Evolutionary conservation across 2,888 invertebrate genomes (phyloP).

Genomic region (Antheraea assamensis): DNA sequence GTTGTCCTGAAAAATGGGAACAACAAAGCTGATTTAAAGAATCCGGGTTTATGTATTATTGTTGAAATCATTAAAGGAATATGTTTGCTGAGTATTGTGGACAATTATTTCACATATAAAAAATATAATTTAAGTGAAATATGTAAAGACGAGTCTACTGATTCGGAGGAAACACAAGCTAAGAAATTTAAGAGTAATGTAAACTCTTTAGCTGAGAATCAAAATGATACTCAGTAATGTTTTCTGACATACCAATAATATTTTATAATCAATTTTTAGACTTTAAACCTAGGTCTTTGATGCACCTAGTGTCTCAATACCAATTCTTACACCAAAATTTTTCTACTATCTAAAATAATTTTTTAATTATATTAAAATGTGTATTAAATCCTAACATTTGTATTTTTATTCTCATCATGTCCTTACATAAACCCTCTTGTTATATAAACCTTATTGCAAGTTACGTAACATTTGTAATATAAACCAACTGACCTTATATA

Average conservation of each 20-base stretch:
- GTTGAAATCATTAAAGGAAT: slow-evolving; percentile 92
- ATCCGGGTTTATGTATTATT: slow-evolving; percentile 89
- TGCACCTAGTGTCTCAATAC: slow-evolving; percentile 66
- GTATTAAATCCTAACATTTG: slow-evolving; percentile 11
- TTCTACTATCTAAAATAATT: slow-evolving; percentile 46
- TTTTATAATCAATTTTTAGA: slow-evolving; percentile 49
- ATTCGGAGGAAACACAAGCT: slow-evolving; percentile 66
- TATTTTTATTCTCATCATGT: slow-evolving; percentile 15
- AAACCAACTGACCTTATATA: slow-evolving; percentile 35
- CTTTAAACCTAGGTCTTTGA: slow-evolving; percentile 56
- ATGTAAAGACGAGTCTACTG: slow-evolving; percentile 70
- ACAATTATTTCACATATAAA: slow-evolving; percentile 88
- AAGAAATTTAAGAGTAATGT: slow-evolving; percentile 69
- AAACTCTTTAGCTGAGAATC: slow-evolving; percentile 46
- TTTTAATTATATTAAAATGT: slow-evolving; percentile 46
- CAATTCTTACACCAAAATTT: slow-evolving; percentile 70
- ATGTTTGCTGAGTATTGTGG: slow-evolving; percentile 90
- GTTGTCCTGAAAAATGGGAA: slow-evolving; percentile 85
- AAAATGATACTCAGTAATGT: slow-evolving; percentile 51
- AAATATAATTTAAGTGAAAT: slow-evolving; percentile 93
- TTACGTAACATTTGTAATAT: slow-evolving; percentile 18
- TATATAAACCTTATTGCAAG: slow-evolving; percentile 15
- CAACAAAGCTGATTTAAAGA: slow-evolving; percentile 90
- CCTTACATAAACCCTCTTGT: slow-evolving; percentile 13
- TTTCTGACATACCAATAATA: slow-evolving; percentile 45